Conservation (phyloP, 2,113 vertebrate species). For the Nansenia antarctica region DNA sequence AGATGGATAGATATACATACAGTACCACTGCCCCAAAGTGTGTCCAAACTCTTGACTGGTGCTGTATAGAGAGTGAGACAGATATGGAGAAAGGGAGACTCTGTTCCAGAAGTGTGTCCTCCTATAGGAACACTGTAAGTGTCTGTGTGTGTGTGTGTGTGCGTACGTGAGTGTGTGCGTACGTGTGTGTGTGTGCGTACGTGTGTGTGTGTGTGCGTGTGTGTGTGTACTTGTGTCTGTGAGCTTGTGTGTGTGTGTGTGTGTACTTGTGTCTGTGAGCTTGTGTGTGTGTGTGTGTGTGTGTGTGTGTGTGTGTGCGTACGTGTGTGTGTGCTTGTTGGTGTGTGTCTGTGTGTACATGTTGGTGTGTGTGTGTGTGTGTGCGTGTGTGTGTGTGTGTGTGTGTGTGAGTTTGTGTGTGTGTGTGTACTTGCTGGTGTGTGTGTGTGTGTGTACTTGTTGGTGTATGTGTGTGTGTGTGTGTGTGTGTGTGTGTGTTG, state of each 20-base stretch:
- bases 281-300: slow-evolving; percentile 25
- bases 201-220: slow-evolving; percentile 14
- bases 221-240: slow-evolving; percentile 29
- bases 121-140: slow-evolving; percentile 15
- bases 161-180: too few relatives aligned
- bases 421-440: too few relatives aligned
- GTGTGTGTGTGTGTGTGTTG: slow-evolving; percentile 35
- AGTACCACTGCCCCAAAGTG: too few relatives aligned
- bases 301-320: not conserved
- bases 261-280: not conserved
- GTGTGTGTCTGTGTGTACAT: slow-evolving; percentile 20
- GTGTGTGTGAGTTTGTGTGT: too few relatives aligned
- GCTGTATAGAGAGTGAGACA: not conserved
- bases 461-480: too few relatives aligned
- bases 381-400: too few relatives aligned
- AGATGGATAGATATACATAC: not conserved
- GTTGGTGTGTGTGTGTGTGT: slow-evolving; percentile 30
- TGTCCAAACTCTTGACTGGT: not conserved
- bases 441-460: too few relatives aligned
- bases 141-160: too few relatives aligned
- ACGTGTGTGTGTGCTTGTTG: not conserved
- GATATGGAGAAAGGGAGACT: not conserved
- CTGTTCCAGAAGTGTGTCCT: slow-evolving; percentile 9
- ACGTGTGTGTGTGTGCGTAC: slow-evolving; percentile 5
- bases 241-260: slow-evolving; percentile 27